Conservation (phyloP, 2,888 invertebrate genomes). For the Ectemnius lituratus region DNA sequence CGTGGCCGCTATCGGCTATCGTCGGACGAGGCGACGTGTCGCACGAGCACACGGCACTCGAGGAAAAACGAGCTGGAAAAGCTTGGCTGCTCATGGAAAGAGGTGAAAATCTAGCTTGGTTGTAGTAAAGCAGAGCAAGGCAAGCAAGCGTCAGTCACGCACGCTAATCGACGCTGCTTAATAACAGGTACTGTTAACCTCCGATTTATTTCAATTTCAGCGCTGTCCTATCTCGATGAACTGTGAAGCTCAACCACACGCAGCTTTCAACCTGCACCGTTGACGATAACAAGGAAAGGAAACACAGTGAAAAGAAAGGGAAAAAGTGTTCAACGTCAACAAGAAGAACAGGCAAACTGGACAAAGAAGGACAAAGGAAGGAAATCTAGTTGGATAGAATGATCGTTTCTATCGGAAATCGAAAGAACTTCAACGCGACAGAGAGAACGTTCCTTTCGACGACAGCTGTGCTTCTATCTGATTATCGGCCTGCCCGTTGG, state of each 20-base stretch:
- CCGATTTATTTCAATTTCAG: slow-evolving; percentile 64
- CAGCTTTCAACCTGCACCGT: no score
- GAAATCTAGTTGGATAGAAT: not conserved
- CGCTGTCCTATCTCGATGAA: slow-evolving; percentile 40
- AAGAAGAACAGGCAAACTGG: slow-evolving; percentile 1
- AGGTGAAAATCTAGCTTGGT: no score
- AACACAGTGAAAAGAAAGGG: not conserved
- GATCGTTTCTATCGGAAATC: not conserved
- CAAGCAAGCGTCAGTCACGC: slow-evolving; percentile 39
- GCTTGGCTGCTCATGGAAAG: not conserved
- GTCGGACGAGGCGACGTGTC: not conserved
- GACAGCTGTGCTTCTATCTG: slow-evolving; percentile 7
- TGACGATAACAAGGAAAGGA: not conserved
- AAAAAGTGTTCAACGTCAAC: no score
- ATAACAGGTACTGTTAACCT: slow-evolving; percentile 46
- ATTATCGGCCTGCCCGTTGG: not conserved
- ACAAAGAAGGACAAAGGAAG: not conserved
- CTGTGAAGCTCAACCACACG: not conserved
- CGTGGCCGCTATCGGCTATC: slow-evolving; percentile 1
- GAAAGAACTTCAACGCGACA: not conserved
- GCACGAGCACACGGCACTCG: not conserved
- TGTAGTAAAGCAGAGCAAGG: no score
- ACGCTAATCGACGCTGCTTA: slow-evolving; percentile 45
- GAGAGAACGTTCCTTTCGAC: not conserved
- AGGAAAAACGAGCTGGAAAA: slow-evolving; percentile 2